Conservation (phyloP, 1,140 invertebrate species). For the Cepaea nemoralis region DNA sequence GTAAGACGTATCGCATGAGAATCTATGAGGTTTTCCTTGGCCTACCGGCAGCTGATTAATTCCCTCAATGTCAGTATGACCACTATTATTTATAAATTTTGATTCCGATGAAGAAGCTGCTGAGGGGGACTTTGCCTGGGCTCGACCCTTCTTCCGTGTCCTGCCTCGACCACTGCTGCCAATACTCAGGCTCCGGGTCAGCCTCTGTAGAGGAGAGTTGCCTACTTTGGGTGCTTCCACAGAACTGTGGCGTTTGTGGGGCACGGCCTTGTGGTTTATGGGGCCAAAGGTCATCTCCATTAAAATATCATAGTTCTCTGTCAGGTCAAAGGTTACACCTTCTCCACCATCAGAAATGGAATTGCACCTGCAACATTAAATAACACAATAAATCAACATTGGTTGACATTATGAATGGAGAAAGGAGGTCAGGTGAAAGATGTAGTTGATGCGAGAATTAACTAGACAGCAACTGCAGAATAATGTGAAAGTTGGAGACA, state of each 20-base stretch:
- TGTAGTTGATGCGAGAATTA: not conserved
- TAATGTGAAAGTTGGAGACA: too few relatives aligned
- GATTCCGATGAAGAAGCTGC: not conserved
- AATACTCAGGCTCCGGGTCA: slow-evolving; percentile 36
- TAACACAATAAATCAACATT: too few relatives aligned
- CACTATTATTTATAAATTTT: not conserved
- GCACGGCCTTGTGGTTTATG: not conserved
- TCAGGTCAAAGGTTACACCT: slow-evolving; percentile 44
- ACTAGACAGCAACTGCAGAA: too few relatives aligned
- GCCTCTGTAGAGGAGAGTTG: slow-evolving; percentile 32
- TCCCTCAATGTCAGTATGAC: not conserved
- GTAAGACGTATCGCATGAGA: not conserved
- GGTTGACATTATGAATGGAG: not conserved
- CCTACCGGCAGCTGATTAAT: not conserved
- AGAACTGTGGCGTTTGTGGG: slow-evolving; percentile 40
- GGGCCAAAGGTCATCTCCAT: slow-evolving; percentile 30
- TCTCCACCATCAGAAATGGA: slow-evolving; percentile 55
- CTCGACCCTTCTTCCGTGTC: not conserved
- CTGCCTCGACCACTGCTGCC: slow-evolving; percentile 27
- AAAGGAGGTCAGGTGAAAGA: not conserved
- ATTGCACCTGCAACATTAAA: slow-evolving; percentile 43
- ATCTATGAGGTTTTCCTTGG: not conserved
- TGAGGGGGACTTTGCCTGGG: not conserved
- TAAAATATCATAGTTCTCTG: slow-evolving; percentile 41
- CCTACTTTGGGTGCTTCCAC: slow-evolving; percentile 1